Conservation (phyloP, 2,888 invertebrate genomes). For the Autographa pulchrina region DNA sequence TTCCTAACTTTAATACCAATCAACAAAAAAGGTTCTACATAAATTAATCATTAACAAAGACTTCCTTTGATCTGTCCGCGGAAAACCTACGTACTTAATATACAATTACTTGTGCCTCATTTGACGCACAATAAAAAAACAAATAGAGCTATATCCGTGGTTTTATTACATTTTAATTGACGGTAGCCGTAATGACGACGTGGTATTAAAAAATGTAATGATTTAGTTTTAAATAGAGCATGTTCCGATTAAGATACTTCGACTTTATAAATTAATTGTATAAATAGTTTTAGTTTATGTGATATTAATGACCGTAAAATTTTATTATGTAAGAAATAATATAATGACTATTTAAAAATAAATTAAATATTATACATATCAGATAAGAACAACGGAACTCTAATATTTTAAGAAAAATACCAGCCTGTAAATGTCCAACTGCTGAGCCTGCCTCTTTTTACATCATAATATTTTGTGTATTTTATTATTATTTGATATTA, state of each 20-base stretch:
- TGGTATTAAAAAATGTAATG: slow-evolving; percentile 48
- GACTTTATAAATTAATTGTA: background rate
- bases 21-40: slow-evolving; percentile 1
- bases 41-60: background rate
- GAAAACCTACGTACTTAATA: slow-evolving; percentile 14
- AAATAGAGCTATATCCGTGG: slow-evolving; percentile 36
- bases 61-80: background rate
- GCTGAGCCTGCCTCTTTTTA: no score
- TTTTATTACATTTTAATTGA: slow-evolving; percentile 59
- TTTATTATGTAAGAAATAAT: no score
- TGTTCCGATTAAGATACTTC: slow-evolving; percentile 41
- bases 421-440: no score
- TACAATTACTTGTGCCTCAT: slow-evolving; percentile 29
- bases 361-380: no score
- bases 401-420: no score
- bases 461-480: no score
- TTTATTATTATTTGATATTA: no score
- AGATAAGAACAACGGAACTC: no score
- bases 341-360: no score
- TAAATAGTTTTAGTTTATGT: background rate
- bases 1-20: background rate
- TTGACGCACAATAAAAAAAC: slow-evolving; percentile 38
- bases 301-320: no score
- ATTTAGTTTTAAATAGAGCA: slow-evolving; percentile 53
- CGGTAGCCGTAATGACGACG: slow-evolving; percentile 53